phyloP scores from a whole-genome alignment of 2,797 vertebrate species.

The Cyprinodon diabolis region DNA sequence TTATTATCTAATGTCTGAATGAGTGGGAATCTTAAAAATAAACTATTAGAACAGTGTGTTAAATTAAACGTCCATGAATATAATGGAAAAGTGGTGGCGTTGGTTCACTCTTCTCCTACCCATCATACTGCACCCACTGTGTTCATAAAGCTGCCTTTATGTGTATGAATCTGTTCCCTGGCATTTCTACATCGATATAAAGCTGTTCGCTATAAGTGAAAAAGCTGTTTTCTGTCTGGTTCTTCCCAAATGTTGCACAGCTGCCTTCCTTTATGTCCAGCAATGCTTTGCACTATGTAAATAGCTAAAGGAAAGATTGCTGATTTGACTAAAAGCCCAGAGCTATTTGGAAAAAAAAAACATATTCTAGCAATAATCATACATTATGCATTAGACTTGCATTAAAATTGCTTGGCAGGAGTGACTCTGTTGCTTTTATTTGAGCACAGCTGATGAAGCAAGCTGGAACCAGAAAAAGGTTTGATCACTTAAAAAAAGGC shows the following conservation, averaged over 20 bases:
- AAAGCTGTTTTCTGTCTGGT: conserved; percentile 12
- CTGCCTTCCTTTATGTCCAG: conserved; percentile 40
- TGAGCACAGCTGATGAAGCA: conserved; percentile 50
- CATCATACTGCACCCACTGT: too few species aligned
- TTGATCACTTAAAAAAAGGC: background rate
- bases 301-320: conserved; percentile 54
- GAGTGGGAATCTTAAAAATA: background rate
- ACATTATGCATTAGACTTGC: conserved; percentile 70
- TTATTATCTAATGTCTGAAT: background rate
- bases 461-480: conserved; percentile 22
- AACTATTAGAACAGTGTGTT: background rate
- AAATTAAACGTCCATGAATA: background rate
- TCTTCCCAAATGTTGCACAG: conserved; percentile 46
- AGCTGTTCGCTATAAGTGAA: background rate
- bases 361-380: conserved; percentile 56
- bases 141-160: background rate
- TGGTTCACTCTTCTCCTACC: background rate
- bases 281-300: conserved; percentile 54
- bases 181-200: background rate
- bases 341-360: conserved; percentile 43
- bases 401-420: conserved; percentile 66
- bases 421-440: conserved; percentile 45
- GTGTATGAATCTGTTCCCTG: background rate
- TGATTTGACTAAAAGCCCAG: conserved; percentile 73
- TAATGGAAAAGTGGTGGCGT: background rate